Base-by-base conservation (phyloP, 1,140 invertebrate species). In the Drosophila lowei region DNA sequence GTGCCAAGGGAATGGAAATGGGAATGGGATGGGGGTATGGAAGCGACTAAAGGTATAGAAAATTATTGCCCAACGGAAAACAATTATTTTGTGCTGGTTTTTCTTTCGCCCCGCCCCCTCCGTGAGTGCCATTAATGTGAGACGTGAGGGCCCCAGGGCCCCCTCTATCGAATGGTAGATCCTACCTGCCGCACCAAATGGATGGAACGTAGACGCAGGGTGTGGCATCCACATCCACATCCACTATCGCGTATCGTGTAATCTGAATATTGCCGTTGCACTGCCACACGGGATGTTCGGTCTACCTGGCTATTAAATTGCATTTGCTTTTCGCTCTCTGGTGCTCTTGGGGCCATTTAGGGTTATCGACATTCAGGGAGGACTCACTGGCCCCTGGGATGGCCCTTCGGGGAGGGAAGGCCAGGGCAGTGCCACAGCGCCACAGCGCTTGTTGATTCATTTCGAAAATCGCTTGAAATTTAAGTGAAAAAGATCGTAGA, bases 31-130 rank as follows among this genome's bases (percentile, higher is more conserved):
- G 42, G 23, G n/a, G 21, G 13, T 2, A 23, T 1, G 8, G 21
- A 7, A 18, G 13, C 6, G 41, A 8, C 47, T 4, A 16, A 55
- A 73, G 79, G 66, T 86, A 86, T 86, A 77, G 81, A 84, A 84
- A 84, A 84, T 84, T 85, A 84, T 84, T 84, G 81, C 80, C 80
- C 77, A 84, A 84, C 80, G 81, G 80, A 80, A 84, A 84, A 84
- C 81, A 84, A 84, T 84, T 84, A 84, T 84, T 84, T 86, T 61
- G 77, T 63, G 80, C 77, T 68, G 57, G 53, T 77, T 78, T 71
- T 66, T 61, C 18, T 43, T 6, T 23, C 4, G 7, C 21, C 44
- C 6, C 11, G 23, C 42, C 3, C 18, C 8, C 6, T 30, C 23
- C 23, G 7, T 8, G 28, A 25, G 66, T 57, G 60, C 79, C 63